Percentiles rank a stretch among this genome's conserved stretches.
phyloP scores from a whole-genome alignment of 1,140 invertebrate genomes.

The Scaptodrosophila lebanonensis region DNA sequence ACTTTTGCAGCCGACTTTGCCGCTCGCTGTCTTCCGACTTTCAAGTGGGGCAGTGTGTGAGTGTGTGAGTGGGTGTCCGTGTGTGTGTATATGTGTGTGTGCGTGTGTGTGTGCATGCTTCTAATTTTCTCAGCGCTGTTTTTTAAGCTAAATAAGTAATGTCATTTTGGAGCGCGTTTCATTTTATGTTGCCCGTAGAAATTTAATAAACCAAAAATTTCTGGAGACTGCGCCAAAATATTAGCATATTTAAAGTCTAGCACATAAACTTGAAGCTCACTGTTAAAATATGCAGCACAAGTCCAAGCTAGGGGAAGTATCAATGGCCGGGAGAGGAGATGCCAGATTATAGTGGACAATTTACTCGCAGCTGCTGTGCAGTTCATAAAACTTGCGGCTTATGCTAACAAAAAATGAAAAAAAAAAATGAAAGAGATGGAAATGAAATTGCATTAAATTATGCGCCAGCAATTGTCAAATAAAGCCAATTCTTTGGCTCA shows the following conservation, averaged over 20 bases:
- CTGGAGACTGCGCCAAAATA: conserved; percentile 30
- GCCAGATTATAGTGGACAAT: conserved; percentile 12
- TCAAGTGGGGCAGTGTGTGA: too few species aligned
- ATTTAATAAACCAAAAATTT: conserved; percentile 62
- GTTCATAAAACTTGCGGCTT: conserved; percentile 6
- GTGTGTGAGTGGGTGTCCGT: too few species aligned
- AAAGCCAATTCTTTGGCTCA: too few species aligned
- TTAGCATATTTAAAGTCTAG: conserved; percentile 62
- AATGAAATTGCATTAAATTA: conserved; percentile 51
- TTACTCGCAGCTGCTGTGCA: conserved; percentile 41
- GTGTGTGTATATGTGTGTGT: too few species aligned
- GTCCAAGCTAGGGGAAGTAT: conserved; percentile 38
- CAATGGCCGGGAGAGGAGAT: not conserved
- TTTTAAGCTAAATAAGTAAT: conserved; percentile 63
- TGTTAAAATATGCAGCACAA: conserved; percentile 6
- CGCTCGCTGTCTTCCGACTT: not conserved
- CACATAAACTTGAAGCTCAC: conserved; percentile 31
- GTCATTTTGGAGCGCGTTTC: conserved; percentile 53
- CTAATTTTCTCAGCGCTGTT: conserved; percentile 52
- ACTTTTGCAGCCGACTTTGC: not conserved
- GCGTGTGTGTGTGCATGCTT: conserved; percentile 3
- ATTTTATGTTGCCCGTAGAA: conserved; percentile 56
- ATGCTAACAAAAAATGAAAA: conserved; percentile 34
- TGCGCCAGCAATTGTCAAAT: conserved; percentile 19
- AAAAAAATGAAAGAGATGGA: conserved; percentile 37